A percentile compares a stretch with the other conserved stretches of the same genome.
These are phyloP conservation scores for Drosophila neonasuta DNA, from an alignment of 2,888 invertebrate genomes.

Conservation along the genomic window DNA sequence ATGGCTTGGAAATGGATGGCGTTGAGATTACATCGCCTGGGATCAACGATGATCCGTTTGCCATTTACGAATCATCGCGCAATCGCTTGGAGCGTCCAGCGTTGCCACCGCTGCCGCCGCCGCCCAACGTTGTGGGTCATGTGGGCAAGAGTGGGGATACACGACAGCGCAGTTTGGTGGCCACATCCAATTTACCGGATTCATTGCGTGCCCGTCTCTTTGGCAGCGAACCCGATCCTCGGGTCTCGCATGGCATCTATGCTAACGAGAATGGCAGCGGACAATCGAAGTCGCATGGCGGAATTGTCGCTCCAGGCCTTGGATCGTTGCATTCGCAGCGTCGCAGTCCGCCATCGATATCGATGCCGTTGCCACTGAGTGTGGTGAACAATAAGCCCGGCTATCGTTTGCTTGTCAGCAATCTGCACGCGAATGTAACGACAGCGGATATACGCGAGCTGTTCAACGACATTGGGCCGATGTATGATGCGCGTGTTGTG, in stretches of 20 bases:
- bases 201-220: slow-evolving; percentile 80
- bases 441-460: slow-evolving; percentile 96
- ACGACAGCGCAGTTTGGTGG: slow-evolving; percentile 69
- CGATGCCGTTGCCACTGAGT: slow-evolving; percentile 45
- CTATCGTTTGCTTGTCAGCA: slow-evolving; percentile 94
- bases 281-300: slow-evolving; percentile 10
- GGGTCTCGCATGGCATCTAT: slow-evolving; percentile 81
- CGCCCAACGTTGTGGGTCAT: slow-evolving; percentile 15
- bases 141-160: slow-evolving; percentile 52
- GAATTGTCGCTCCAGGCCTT: neutral
- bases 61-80: slow-evolving; percentile 79
- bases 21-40: slow-evolving; percentile 42
- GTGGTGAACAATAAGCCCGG: slow-evolving; percentile 82
- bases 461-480: slow-evolving; percentile 95
- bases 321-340: slow-evolving; percentile 25
- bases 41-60: slow-evolving; percentile 76
- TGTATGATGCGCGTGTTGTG: slow-evolving; percentile 91
- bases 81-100: slow-evolving; percentile 76
- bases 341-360: slow-evolving; percentile 37
- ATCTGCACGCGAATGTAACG: slow-evolving; percentile 92
- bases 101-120: slow-evolving; percentile 34
- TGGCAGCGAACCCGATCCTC: slow-evolving; percentile 78
- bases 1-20: slow-evolving; percentile 44
- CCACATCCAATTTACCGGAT: slow-evolving; percentile 80
- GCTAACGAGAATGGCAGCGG: slow-evolving; percentile 73